A percentile compares a stretch with the other conserved stretches of the same genome.
phyloP scores from a whole-genome alignment of 2,888 invertebrate genomes.

The Phaedon cochleariae region DNA sequence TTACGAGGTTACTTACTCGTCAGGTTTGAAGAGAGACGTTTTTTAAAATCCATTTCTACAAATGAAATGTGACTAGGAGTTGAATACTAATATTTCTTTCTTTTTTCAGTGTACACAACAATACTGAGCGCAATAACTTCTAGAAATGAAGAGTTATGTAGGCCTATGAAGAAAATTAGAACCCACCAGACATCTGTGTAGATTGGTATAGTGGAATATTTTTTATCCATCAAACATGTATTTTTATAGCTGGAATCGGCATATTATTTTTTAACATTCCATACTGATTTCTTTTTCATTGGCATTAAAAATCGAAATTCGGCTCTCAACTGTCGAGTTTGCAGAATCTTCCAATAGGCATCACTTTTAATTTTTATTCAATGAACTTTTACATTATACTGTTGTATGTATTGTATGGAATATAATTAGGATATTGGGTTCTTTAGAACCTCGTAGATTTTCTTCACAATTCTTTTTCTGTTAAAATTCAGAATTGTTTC shows the following conservation, averaged over 20 bases:
- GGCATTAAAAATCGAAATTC: conserved; percentile 34
- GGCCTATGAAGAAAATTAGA: conserved; percentile 26
- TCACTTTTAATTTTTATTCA: conserved; percentile 24
- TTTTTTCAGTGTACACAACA: conserved; percentile 71
- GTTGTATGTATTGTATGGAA: conserved; percentile 6
- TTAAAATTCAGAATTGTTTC: background rate
- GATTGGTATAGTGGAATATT: conserved; percentile 19
- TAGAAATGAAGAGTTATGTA: conserved; percentile 60
- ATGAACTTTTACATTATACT: conserved; percentile 11
- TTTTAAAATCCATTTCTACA: too few relatives aligned
- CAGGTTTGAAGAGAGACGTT: too few relatives aligned
- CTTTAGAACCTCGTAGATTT: conserved; percentile 5
- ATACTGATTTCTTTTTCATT: conserved; percentile 33
- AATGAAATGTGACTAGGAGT: background rate
- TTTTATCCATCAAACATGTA: conserved; percentile 25
- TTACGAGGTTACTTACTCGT: too few relatives aligned
- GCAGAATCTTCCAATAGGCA: conserved; percentile 13
- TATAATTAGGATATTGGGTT: conserved; percentile 12
- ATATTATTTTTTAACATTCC: conserved; percentile 43
- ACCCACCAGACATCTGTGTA: conserved; percentile 7
- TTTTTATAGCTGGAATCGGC: conserved; percentile 26
- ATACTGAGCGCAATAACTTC: conserved; percentile 68
- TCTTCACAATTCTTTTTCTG: conserved; percentile 2
- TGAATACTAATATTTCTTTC: conserved; percentile 32
- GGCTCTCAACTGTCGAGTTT: background rate